Percentiles rank a stretch among this genome's conserved stretches.
Conservation (phyloP, 2,797 vertebrate species). For the Cirrhinus mrigala region DNA sequence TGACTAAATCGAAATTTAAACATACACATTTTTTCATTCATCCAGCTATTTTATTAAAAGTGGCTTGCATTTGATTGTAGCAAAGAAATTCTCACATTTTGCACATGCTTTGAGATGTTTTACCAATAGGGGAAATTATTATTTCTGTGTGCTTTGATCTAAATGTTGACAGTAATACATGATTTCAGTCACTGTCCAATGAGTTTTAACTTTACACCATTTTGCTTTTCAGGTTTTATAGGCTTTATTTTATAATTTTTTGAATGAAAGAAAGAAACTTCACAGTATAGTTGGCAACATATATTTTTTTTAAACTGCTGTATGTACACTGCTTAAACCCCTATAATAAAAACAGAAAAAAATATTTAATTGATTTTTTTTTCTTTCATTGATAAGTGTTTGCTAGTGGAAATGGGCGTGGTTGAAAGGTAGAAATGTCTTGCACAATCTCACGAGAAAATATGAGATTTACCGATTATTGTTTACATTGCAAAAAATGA, state of each 20-base stretch:
- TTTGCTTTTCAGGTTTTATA: neutral
- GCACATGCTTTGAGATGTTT: neutral
- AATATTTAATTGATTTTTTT: neutral
- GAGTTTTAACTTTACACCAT: neutral
- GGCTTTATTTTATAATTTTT: neutral
- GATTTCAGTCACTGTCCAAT: neutral
- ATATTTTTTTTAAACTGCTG: neutral
- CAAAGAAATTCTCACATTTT: neutral
- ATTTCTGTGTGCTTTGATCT: neutral
- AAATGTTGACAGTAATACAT: neutral
- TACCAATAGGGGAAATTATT: neutral
- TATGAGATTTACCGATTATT: conserved; percentile 91
- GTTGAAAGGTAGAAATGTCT: conserved; percentile 72
- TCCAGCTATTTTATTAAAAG: neutral
- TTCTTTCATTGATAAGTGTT: conserved; percentile 43
- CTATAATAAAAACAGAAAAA: neutral
- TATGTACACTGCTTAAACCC: neutral
- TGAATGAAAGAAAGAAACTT: neutral
- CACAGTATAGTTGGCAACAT: neutral
- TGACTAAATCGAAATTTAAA: neutral
- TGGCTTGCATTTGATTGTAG: neutral
- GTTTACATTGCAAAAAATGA: conserved; percentile 89
- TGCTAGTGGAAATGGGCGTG: conserved; percentile 66
- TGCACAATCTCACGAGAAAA: conserved; percentile 91
- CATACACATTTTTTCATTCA: neutral